Evolutionary conservation across 1,140 invertebrate species (phyloP).

Genomic region (Dinoponera quadriceps): DNA sequence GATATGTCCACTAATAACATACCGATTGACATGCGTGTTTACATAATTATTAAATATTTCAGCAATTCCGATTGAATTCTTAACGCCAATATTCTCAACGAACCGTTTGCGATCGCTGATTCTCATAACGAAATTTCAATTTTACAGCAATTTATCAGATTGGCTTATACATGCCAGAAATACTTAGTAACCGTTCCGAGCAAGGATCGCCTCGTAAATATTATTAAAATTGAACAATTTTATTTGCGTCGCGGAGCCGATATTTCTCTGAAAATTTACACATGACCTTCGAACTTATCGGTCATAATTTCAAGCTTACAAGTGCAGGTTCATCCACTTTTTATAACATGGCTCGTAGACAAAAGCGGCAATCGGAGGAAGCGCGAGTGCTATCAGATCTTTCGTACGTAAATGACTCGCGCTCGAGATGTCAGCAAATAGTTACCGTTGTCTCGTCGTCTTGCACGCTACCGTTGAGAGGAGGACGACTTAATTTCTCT

Average conservation of each 20-base stretch:
- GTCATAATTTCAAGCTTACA: neutral
- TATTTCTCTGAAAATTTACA: neutral
- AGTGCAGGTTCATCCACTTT: neutral
- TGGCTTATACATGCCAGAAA: too few relatives aligned
- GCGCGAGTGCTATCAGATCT: neutral
- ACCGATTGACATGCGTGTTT: neutral
- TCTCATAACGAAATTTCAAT: neutral
- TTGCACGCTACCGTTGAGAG: neutral
- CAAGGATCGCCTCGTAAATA: neutral
- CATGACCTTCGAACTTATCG: neutral
- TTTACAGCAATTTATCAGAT: neutral
- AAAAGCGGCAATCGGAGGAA: neutral
- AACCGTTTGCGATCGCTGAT: neutral
- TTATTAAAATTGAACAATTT: neutral
- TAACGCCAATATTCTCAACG: neutral
- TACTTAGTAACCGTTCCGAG: neutral
- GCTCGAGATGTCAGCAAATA: neutral
- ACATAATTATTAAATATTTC: constrained; percentile 11
- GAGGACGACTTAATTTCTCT: constrained; percentile 12
- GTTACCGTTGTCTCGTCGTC: constrained; percentile 1
- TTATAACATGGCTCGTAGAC: neutral
- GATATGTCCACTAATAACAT: neutral
- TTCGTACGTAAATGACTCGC: neutral
- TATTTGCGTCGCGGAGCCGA: neutral
- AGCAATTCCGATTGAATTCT: neutral